Evolutionary conservation across 2,888 invertebrate species (phyloP), one percentile per base, ranked within the genome.

Genomic region (Rosalia funebris): DNA sequence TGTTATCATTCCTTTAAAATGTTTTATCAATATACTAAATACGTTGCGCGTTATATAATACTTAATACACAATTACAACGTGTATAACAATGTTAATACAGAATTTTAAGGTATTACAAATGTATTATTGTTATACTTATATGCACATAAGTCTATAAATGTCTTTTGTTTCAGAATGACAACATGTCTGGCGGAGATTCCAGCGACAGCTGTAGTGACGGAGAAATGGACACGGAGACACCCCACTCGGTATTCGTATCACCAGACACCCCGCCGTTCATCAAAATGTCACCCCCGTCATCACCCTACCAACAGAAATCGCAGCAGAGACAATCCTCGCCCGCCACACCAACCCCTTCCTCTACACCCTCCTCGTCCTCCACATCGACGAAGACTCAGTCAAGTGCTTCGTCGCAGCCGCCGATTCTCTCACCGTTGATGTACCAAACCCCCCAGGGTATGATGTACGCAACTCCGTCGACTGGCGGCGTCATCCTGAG

Each of bases 401-500:
- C 57, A 10, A 36, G 45, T 25, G 57, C 60, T 2, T 46, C 63
- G 1, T 65, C 70, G 2, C 71, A 71, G 53, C 68, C 71, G 4
- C 62, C 72, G 2, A 68, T 78, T 10, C 55, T 77, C 1, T 75
- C 77, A 16, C 81, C 80, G 1, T 63, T 82, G 36, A 73, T 83
- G 57, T 82, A 83, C 62, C 82, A 82, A 68, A 82, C 82, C 2
- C 77, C 82, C 0, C 81, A 82, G 62, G 83, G 83, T 36, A 79
- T 83, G 79, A 81, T 83, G 76, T 83, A 83, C 69, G 81, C 67
- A 10, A 76, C 82, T 9, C 82, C 82, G 5, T 81, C 83, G 5
- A 81, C 80, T 65, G 82, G 82, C 5, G 82, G 82, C 2, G 81
- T 84, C 60, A 80, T 83, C 58, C 78, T 83, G 68, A 80, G 83